Percentiles rank a stretch among this genome's conserved stretches.
These are phyloP conservation scores for Cantharis flavilabris DNA, from an alignment of 2,888 invertebrate species.

Conservation along the genomic window DNA sequence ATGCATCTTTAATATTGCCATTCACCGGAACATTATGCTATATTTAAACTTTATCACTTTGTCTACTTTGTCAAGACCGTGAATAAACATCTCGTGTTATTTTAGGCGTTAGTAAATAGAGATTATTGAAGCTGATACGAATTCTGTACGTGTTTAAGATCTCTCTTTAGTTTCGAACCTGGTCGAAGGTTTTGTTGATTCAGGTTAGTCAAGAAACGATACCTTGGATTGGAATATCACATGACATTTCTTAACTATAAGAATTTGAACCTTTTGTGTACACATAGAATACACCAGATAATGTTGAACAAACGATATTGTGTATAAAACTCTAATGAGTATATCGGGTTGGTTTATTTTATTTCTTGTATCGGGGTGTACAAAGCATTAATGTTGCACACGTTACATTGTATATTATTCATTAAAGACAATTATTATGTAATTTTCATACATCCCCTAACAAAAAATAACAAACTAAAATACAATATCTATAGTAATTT, in stretches of 20 bases:
- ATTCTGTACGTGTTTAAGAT: constrained; percentile 40
- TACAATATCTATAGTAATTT: background rate
- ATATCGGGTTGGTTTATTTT: background rate
- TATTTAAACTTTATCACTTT: constrained; percentile 32
- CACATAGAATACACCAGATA: constrained; percentile 5
- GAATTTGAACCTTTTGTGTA: constrained; percentile 33
- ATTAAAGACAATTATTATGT: background rate
- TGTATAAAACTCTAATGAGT: background rate
- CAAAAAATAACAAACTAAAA: background rate
- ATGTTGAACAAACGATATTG: constrained; percentile 8
- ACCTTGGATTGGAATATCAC: constrained; percentile 28
- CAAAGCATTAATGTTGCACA: constrained; percentile 9
- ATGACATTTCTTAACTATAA: constrained; percentile 38
- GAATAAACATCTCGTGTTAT: constrained; percentile 43
- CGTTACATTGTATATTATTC: constrained; percentile 5
- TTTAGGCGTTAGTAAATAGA: constrained; percentile 44
- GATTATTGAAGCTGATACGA: constrained; percentile 42
- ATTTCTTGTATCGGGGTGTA: background rate
- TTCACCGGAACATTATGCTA: background rate
- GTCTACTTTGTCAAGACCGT: constrained; percentile 30
- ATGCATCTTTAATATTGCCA: background rate
- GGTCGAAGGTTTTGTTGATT: constrained; percentile 38
- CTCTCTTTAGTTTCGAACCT: constrained; percentile 26
- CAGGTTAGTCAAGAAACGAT: constrained; percentile 35
- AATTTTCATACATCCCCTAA: background rate